Percentiles rank a stretch among this genome's conserved stretches.
Evolutionary conservation across 30 jellyfish, hydroid and myxozoan species (phyloP).

Genomic region (Mastigias papua): DNA sequence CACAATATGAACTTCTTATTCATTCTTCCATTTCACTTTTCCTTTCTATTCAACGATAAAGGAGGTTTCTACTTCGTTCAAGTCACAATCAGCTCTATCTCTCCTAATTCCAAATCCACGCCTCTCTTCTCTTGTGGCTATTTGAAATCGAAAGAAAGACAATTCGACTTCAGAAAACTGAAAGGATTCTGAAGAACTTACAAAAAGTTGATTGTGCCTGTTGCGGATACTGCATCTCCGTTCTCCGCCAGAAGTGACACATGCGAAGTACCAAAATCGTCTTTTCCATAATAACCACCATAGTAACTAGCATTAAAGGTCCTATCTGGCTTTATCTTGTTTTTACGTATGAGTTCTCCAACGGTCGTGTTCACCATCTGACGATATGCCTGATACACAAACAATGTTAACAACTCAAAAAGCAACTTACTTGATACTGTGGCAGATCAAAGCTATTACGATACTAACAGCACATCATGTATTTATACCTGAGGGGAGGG

Average conservation of each 20-base stretch:
- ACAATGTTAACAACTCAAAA: neutral
- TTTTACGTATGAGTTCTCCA: constrained; percentile 70
- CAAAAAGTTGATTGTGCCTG: constrained; percentile 84
- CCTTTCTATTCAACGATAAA: too few relatives aligned
- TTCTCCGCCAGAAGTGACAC: constrained; percentile 85
- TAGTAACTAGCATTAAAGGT: constrained; percentile 78
- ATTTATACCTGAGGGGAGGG: too few relatives aligned
- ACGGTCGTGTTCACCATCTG: constrained; percentile 66
- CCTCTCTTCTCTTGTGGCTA: too few relatives aligned
- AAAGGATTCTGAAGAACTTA: constrained; percentile 13
- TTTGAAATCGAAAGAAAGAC: too few relatives aligned
- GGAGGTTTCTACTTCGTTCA: too few relatives aligned
- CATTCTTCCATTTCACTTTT: too few relatives aligned
- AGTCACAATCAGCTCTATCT: too few relatives aligned
- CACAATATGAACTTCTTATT: too few relatives aligned
- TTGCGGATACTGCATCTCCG: constrained; percentile 95
- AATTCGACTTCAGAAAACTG: too few relatives aligned
- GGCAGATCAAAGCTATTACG: too few relatives aligned
- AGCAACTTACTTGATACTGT: neutral
- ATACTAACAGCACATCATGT: too few relatives aligned
- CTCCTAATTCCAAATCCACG: too few relatives aligned
- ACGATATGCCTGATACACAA: constrained; percentile 48
- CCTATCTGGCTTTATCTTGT: constrained; percentile 57
- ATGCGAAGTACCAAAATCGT: constrained; percentile 96
- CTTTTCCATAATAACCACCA: constrained; percentile 92